phyloP scores from a whole-genome alignment of 2,888 invertebrate genomes.

The Campoletis raptor region DNA sequence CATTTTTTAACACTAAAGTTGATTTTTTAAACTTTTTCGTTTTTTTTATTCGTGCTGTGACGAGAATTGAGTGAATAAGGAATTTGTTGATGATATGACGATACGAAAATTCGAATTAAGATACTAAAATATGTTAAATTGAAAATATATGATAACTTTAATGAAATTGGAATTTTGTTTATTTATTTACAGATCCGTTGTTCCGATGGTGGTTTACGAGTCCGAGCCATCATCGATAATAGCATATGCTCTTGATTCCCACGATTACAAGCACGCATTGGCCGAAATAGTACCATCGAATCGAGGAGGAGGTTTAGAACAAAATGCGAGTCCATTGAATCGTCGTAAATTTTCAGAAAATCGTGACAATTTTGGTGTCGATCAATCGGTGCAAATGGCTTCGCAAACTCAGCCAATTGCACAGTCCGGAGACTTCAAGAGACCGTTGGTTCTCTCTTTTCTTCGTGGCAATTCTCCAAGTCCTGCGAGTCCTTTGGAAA shows the following conservation, averaged over 20 bases:
- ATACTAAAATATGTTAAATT: too few relatives aligned
- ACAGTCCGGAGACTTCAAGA: conserved; percentile 80
- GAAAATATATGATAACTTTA: too few relatives aligned
- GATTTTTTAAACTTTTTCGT: not conserved
- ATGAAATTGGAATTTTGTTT: not conserved
- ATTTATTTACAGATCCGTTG: conserved; percentile 78
- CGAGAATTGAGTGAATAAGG: too few relatives aligned
- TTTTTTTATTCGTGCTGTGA: not conserved
- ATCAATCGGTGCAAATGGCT: not conserved
- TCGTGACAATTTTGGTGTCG: conserved; percentile 80
- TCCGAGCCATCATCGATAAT: conserved; percentile 94
- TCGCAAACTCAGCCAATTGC: conserved; percentile 15
- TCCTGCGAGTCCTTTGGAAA: conserved; percentile 80
- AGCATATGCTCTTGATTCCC: conserved; percentile 91
- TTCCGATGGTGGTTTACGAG: conserved; percentile 92
- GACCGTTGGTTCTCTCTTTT: conserved; percentile 82
- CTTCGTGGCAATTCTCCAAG: conserved; percentile 82
- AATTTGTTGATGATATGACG: too few relatives aligned
- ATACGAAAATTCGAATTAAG: too few relatives aligned
- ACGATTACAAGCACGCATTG: conserved; percentile 89
- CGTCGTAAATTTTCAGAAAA: conserved; percentile 85
- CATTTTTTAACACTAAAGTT: not conserved
- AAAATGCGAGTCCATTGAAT: conserved; percentile 85
- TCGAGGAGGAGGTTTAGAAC: conserved; percentile 79
- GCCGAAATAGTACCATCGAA: conserved; percentile 84